phyloP scores from a whole-genome alignment of 2,888 invertebrate genomes.

The Thera britannica region DNA sequence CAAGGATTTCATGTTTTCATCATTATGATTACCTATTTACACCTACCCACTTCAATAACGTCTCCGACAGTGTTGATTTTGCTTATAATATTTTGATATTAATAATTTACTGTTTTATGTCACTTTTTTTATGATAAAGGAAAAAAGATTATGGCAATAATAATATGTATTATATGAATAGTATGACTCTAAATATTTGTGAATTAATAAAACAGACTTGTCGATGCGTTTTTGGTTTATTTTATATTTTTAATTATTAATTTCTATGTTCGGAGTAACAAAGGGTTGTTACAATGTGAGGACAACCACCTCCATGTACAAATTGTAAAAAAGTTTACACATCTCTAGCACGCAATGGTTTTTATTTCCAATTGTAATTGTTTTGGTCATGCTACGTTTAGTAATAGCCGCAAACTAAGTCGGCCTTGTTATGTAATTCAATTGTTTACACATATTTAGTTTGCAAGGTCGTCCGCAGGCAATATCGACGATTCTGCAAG shows the following conservation, averaged over 20 bases:
- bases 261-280: constrained; percentile 4
- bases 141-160: too few relatives aligned
- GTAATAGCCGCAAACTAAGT: constrained; percentile 54
- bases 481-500: constrained; percentile 14
- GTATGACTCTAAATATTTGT: too few relatives aligned
- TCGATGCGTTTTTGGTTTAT: too few relatives aligned
- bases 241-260: too few relatives aligned
- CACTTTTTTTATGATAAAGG: too few relatives aligned
- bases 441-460: constrained; percentile 64
- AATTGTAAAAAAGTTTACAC: constrained; percentile 46
- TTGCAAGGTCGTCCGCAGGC: constrained; percentile 56
- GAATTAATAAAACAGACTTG: too few relatives aligned
- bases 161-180: too few relatives aligned
- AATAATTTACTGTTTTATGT: neutral
- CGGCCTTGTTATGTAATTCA: constrained; percentile 68
- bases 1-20: constrained; percentile 26
- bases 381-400: constrained; percentile 63
- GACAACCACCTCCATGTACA: constrained; percentile 30
- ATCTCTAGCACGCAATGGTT: constrained; percentile 49
- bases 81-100: neutral
- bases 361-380: constrained; percentile 58
- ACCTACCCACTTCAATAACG: neutral
- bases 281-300: constrained; percentile 21
- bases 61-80: neutral
- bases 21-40: neutral